These are phyloP conservation scores for Acanthornis magna DNA, from an alignment of 2,797 vertebrate species.

Conservation along the genomic window DNA sequence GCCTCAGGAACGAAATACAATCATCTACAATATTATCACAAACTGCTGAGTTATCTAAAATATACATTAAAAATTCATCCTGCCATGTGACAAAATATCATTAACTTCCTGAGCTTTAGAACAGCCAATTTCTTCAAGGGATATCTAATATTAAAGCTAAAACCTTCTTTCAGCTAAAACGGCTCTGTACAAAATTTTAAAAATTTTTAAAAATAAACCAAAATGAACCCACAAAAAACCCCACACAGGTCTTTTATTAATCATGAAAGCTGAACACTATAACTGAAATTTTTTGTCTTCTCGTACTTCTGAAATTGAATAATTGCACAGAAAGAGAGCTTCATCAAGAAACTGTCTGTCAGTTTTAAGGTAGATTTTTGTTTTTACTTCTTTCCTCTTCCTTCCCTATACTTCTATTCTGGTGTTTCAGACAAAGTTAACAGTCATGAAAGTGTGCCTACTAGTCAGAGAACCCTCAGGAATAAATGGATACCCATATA, in stretches of 20 bases:
- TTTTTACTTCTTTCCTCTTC: not conserved
- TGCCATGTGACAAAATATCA: not conserved
- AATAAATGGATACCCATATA: not conserved
- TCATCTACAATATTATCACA: not conserved
- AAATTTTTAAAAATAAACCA: no score
- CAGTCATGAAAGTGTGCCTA: not conserved
- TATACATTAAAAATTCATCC: not conserved
- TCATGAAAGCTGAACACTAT: not conserved
- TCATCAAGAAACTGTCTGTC: not conserved
- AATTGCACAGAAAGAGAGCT: not conserved
- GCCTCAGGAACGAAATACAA: not conserved
- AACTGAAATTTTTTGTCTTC: not conserved
- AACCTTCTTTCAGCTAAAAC: not conserved
- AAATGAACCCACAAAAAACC: accelerated
- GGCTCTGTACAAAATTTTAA: not conserved
- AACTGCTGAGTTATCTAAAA: constrained; percentile 10
- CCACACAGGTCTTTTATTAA: not conserved
- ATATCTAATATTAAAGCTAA: constrained; percentile 18
- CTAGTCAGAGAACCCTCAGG: not conserved
- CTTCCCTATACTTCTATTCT: not conserved
- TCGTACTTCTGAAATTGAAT: not conserved
- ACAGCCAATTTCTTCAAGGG: constrained; percentile 12
- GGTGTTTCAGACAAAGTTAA: not conserved
- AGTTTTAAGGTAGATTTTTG: not conserved
- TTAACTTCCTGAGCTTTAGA: constrained; percentile 25